phyloP scores from a whole-genome alignment of 2,113 vertebrate species.

The Eubucco bourcierii region DNA sequence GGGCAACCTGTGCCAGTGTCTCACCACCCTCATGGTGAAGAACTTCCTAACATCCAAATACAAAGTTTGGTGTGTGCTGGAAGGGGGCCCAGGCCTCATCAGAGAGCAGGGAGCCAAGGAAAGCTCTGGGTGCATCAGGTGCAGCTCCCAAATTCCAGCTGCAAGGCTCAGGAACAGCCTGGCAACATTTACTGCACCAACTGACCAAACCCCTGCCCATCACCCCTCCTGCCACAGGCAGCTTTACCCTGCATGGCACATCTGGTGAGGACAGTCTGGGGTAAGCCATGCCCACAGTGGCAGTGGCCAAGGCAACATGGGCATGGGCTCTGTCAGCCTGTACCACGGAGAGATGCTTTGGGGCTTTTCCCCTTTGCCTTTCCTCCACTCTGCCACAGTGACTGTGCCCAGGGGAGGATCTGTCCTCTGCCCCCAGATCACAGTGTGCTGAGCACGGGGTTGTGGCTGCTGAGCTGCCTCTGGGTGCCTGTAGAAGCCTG shows the following conservation, averaged over 20 bases:
- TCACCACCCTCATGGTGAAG: too few species aligned
- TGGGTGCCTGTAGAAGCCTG: background rate
- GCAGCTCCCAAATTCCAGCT: background rate
- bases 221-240: background rate
- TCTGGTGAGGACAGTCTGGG: background rate
- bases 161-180: background rate
- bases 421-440: background rate
- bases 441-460: background rate
- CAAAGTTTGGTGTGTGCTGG: conserved; percentile 62
- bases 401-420: background rate
- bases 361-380: background rate
- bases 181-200: background rate
- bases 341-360: background rate
- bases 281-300: background rate
- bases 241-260: conserved; percentile 2
- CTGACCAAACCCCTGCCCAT: conserved; percentile 13
- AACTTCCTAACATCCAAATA: background rate
- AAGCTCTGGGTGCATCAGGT: background rate
- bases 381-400: background rate
- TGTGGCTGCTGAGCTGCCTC: background rate
- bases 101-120: conserved; percentile 36
- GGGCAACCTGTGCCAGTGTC: too few species aligned
- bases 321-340: background rate
- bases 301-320: background rate
- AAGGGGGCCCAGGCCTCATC: conserved; percentile 43